Base-by-base conservation (phyloP, 2,797 vertebrate species). In the Notolepis coatsorum region DNA sequence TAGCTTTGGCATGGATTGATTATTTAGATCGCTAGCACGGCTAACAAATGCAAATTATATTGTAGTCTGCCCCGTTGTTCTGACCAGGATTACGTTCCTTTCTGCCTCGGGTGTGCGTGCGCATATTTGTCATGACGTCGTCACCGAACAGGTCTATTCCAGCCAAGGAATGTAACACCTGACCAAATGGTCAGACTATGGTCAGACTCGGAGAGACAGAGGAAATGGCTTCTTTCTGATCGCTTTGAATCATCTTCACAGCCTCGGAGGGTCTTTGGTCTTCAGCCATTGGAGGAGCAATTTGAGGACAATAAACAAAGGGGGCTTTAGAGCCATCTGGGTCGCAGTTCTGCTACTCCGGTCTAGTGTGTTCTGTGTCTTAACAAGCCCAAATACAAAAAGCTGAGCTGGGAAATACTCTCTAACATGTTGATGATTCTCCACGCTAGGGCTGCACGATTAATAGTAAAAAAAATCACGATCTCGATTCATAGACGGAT, bases 381-480 rank as follows among this genome's bases (percentile, higher is more conserved):
- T 7, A 25, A 48, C 42, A 12, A 33, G 7, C 15, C 13, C 18
- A 21, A 8, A 4, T 12, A 21, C 13, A 51, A 27, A 50, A 15
- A 33, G 33, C 1, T 5, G n/a, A n/a, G n/a, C n/a, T n/a, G n/a
- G n/a, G n/a, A n/a, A 17, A 63, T 35, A 48, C 37, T 49, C 30
- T 69, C 30, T 68, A 68, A 77, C 64, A 72, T 77, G 79, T 75
- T 53, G 65, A 18, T 2, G n/a, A n/a, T n/a, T n/a, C n/a, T n/a
- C n/a, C n/a, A n/a, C n/a, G n/a, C n/a, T n/a, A n/a, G n/a, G n/a
- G n/a, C n/a, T n/a, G n/a, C n/a, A n/a, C n/a, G n/a, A n/a, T n/a
- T n/a, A n/a, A n/a, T n/a, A n/a, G n/a, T n/a, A n/a, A n/a, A n/a
- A n/a, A n/a, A n/a, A n/a, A n/a, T n/a, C n/a, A n/a, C n/a, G n/a